Evolutionary conservation across 2,888 invertebrate genomes (phyloP).

Genomic region (Agrypnus murinus): DNA sequence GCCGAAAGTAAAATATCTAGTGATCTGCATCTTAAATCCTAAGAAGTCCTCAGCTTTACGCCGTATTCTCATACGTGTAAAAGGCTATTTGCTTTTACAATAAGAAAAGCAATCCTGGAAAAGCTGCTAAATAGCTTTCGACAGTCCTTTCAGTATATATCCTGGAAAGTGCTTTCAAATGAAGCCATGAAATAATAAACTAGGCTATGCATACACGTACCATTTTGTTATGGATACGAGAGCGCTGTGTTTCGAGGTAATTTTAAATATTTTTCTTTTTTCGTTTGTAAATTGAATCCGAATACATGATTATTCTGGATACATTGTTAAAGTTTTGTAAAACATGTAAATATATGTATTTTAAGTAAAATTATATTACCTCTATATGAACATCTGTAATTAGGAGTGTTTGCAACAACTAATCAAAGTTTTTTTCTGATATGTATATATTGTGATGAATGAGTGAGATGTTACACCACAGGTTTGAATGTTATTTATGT

Average conservation of each 20-base stretch:
- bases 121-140: constrained; percentile 26
- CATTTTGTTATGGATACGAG: not conserved
- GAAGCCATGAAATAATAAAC: constrained; percentile 32
- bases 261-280: not conserved
- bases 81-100: constrained; percentile 19
- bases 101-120: constrained; percentile 24
- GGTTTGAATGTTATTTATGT: no score
- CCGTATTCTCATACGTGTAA: constrained; percentile 23
- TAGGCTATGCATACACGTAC: not conserved
- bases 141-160: constrained; percentile 8
- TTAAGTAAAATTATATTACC: no score
- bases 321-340: no score
- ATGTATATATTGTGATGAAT: no score
- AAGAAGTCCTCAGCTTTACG: constrained; percentile 7
- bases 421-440: no score
- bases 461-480: no score
- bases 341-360: no score
- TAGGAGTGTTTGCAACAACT: no score
- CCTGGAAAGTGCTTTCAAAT: constrained; percentile 12
- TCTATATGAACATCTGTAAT: no score
- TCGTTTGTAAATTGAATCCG: no score
- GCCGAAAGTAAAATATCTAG: constrained; percentile 7
- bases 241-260: not conserved
- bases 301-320: no score
- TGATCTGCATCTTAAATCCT: constrained; percentile 29